A percentile compares a stretch with the other conserved stretches of the same genome.
These are phyloP conservation scores for Enteromius viviparus DNA, from an alignment of 2,797 vertebrate genomes.

Conservation along the genomic window DNA sequence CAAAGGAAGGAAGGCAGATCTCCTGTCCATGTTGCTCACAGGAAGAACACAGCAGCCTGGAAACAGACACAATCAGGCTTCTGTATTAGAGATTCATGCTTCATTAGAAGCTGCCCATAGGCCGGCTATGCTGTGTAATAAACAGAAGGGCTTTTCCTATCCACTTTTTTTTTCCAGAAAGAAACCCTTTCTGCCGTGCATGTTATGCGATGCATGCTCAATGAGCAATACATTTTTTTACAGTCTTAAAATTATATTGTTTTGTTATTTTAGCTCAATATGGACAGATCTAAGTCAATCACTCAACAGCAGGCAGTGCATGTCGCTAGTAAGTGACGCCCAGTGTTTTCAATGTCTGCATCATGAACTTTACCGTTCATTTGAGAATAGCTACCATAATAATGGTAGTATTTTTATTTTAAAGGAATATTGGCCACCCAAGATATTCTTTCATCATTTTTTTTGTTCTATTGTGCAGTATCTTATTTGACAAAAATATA, in stretches of 20 bases:
- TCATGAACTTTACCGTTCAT: background rate
- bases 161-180: background rate
- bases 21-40: conserved; percentile 68
- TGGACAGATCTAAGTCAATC: background rate
- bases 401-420: too few relatives aligned
- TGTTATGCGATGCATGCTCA: background rate
- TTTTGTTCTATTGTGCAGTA: background rate
- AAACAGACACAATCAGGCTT: conserved; percentile 82
- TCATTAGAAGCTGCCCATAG: background rate
- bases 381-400: background rate
- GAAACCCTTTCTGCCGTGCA: background rate
- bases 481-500: background rate
- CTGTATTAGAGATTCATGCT: conserved; percentile 74
- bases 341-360: background rate
- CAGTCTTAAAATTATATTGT: background rate
- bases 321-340: background rate
- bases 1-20: conserved; percentile 69
- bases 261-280: background rate
- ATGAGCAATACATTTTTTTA: background rate
- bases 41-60: conserved; percentile 75
- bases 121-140: background rate
- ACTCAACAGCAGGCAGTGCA: background rate
- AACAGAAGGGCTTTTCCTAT: background rate
- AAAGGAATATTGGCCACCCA: background rate
- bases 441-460: background rate